Percentiles rank a stretch among this genome's conserved stretches.
Evolutionary conservation across 2,113 vertebrate species (phyloP).

Genomic region (Ageneiosus marmoratus): DNA sequence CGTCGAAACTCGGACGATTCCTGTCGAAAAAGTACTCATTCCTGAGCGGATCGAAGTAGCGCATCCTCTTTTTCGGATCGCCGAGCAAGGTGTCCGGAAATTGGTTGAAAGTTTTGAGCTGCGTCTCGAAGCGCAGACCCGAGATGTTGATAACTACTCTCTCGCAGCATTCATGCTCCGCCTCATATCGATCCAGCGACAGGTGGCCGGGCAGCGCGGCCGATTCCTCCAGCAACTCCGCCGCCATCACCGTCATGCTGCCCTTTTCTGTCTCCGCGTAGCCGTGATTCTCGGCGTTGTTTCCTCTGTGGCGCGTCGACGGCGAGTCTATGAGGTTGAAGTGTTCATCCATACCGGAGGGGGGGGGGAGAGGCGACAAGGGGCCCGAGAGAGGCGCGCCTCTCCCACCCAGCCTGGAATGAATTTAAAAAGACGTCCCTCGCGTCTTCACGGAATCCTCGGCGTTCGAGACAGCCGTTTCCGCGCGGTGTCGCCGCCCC

Average conservation of each 20-base stretch:
- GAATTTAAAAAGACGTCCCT: constrained; percentile 51
- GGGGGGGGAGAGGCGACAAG: constrained; percentile 60
- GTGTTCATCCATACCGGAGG: constrained; percentile 85
- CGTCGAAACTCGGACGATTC: constrained; percentile 96
- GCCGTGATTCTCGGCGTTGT: constrained; percentile 73
- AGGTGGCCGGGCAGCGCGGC: constrained; percentile 68
- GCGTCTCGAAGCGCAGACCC: constrained; percentile 93
- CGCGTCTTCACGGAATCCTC: constrained; percentile 40
- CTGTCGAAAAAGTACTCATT: constrained; percentile 98
- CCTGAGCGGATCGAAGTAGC: constrained; percentile 96
- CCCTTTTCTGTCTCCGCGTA: constrained; percentile 74
- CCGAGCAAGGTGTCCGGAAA: constrained; percentile 94
- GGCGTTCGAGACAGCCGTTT: constrained; percentile 50
- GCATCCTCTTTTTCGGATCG: constrained; percentile 92
- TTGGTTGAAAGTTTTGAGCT: constrained; percentile 93
- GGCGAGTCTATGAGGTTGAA: constrained; percentile 78
- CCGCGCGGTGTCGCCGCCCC: constrained; percentile 59
- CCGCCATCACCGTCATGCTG: constrained; percentile 85
- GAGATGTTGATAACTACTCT: constrained; percentile 96
- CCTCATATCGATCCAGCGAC: constrained; percentile 70
- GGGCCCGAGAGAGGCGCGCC: constrained; percentile 68
- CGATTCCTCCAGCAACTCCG: constrained; percentile 81
- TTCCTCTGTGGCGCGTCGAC: constrained; percentile 65
- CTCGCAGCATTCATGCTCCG: constrained; percentile 86
- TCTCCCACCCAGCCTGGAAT: constrained; percentile 62